Conservation (phyloP, 2,113 vertebrate genomes). For the Abramis brama region DNA sequence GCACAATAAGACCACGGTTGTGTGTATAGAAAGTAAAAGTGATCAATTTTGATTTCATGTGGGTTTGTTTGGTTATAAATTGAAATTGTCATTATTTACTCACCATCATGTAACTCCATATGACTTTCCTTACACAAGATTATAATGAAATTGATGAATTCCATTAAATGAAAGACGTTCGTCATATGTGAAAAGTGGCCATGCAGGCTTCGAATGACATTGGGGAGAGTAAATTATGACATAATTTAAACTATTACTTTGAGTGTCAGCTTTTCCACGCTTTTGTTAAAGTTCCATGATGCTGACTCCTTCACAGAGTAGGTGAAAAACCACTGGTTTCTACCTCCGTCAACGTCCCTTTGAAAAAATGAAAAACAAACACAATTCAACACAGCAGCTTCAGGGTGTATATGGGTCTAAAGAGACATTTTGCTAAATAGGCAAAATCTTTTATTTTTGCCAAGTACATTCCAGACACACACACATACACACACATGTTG, state of each 20-base stretch:
- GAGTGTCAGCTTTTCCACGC: background rate
- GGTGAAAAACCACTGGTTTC: background rate
- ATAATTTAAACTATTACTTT: background rate
- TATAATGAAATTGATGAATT: background rate
- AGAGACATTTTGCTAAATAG: background rate
- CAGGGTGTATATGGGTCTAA: background rate
- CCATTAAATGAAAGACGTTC: background rate
- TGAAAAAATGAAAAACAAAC: background rate
- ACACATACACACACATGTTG: too few relatives aligned
- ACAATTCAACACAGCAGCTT: constrained; percentile 2
- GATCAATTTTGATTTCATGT: background rate
- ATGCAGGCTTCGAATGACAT: background rate
- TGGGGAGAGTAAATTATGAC: background rate
- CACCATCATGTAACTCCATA: background rate
- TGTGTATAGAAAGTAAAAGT: background rate
- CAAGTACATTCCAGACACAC: background rate
- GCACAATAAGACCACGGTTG: background rate
- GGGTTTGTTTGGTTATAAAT: background rate
- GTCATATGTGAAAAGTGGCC: background rate
- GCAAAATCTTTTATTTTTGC: background rate
- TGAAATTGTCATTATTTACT: background rate
- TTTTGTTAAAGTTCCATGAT: background rate
- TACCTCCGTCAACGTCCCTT: background rate
- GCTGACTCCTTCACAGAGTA: too few relatives aligned
- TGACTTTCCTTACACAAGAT: background rate